These are phyloP conservation scores for Proisotoma minuta DNA, from an alignment of 2,888 invertebrate genomes.

Conservation along the genomic window DNA sequence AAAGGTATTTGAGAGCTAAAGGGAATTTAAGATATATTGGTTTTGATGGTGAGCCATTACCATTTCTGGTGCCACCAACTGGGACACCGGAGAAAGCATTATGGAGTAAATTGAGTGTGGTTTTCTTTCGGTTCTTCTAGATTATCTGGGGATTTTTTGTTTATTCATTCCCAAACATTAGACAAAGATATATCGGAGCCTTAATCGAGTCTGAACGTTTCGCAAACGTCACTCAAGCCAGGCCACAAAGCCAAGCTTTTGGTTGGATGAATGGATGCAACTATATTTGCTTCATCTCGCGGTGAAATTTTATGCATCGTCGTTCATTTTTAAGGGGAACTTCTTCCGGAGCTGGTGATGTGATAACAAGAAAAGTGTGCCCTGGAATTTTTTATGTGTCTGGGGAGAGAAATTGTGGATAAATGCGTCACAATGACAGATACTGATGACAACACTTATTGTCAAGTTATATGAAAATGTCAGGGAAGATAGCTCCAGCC, in stretches of 20 bases:
- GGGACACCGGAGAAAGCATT: neutral
- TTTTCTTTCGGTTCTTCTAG: neutral
- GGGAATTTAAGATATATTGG: neutral
- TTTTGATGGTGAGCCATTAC: slow-evolving; percentile 4
- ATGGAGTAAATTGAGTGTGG: slow-evolving; percentile 6
- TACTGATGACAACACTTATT: slow-evolving; percentile 5
- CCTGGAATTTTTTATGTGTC: neutral
- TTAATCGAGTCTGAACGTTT: neutral
- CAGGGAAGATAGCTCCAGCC: neutral
- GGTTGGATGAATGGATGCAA: too few species aligned
- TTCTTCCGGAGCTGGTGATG: neutral
- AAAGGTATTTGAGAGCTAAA: neutral
- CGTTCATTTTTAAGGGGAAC: neutral
- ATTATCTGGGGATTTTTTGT: slow-evolving; percentile 7
- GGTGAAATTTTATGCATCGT: slow-evolving; percentile 6
- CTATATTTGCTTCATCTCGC: too few species aligned
- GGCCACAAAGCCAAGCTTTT: too few species aligned
- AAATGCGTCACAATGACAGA: slow-evolving; percentile 4
- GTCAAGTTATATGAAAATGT: neutral
- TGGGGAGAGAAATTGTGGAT: neutral
- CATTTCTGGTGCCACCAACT: neutral
- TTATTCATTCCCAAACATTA: slow-evolving; percentile 6
- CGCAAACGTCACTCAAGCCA: too few species aligned
- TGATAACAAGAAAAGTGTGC: neutral
- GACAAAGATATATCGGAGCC: neutral